These are phyloP conservation scores for Cantharis rufa DNA, from an alignment of 2,888 invertebrate species.

Conservation along the genomic window DNA sequence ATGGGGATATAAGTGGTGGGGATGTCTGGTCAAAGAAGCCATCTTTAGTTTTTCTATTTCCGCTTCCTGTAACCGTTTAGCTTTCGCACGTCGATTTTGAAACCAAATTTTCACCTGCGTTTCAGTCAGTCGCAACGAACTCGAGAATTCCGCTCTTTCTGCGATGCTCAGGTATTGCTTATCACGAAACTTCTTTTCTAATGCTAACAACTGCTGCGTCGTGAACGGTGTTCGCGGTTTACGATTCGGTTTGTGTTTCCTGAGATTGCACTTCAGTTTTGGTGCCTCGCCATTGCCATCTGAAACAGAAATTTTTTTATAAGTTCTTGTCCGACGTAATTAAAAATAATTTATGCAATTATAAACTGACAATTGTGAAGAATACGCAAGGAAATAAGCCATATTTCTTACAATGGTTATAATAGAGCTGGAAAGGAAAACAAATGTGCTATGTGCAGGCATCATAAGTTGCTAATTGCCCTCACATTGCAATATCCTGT, in stretches of 20 bases:
- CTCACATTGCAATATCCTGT: conserved; percentile 35
- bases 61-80: conserved; percentile 94
- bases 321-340: neutral
- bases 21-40: conserved; percentile 68
- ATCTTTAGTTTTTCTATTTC: conserved; percentile 93
- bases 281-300: conserved; percentile 79
- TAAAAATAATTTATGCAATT: conserved; percentile 25
- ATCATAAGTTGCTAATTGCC: conserved; percentile 33
- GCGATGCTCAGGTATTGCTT: conserved; percentile 95
- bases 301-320: conserved; percentile 48
- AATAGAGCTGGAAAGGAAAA: conserved; percentile 21
- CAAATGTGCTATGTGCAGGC: conserved; percentile 31
- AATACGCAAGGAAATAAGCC: conserved; percentile 13
- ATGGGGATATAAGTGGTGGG: conserved; percentile 63
- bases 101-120: conserved; percentile 87
- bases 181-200: conserved; percentile 92
- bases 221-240: conserved; percentile 95
- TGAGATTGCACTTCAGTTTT: conserved; percentile 83
- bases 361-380: conserved; percentile 18
- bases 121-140: conserved; percentile 86
- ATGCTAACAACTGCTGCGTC: conserved; percentile 85
- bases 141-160: conserved; percentile 92
- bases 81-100: conserved; percentile 86
- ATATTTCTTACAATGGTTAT: conserved; percentile 16
- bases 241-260: conserved; percentile 94